Evolutionary conservation across 2,888 invertebrate genomes (phyloP).

Genomic region (Amphipoea oculea): DNA sequence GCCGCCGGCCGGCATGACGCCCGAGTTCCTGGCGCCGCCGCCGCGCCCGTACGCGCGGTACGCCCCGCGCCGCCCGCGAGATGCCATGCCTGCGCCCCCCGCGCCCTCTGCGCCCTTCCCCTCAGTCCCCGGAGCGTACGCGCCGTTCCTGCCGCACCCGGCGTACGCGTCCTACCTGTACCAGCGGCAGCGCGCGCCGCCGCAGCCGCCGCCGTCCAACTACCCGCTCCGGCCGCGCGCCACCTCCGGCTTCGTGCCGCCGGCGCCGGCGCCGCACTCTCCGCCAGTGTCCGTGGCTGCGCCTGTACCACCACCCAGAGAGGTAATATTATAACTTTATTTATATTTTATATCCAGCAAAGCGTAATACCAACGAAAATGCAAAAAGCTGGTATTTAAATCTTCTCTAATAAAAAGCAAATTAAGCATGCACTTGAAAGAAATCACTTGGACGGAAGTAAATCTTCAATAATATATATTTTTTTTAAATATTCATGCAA

Average conservation of each 20-base stretch:
- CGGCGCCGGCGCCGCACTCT: slow-evolving; percentile 84
- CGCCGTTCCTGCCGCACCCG: slow-evolving; percentile 86
- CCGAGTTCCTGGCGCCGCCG: slow-evolving; percentile 92
- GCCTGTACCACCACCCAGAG: slow-evolving; percentile 82
- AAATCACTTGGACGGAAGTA: background rate
- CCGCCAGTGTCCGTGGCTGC: slow-evolving; percentile 82
- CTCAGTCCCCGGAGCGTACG: slow-evolving; percentile 80
- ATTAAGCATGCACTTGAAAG: background rate
- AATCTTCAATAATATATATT: background rate
- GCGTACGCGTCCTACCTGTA: slow-evolving; percentile 85
- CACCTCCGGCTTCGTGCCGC: slow-evolving; percentile 86
- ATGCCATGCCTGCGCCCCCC: slow-evolving; percentile 80
- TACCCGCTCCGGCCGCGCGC: slow-evolving; percentile 84
- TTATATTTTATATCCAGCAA: background rate
- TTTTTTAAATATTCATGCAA: slow-evolving; percentile 6
- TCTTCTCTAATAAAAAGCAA: background rate
- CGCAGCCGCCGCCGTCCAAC: slow-evolving; percentile 77
- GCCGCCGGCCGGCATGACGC: slow-evolving; percentile 87
- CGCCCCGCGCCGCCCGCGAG: slow-evolving; percentile 82
- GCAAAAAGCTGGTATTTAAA: background rate
- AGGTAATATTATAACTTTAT: slow-evolving; percentile 72
- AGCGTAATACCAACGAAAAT: background rate
- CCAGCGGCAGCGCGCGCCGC: slow-evolving; percentile 82
- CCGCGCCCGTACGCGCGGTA: slow-evolving; percentile 91
- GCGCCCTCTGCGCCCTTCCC: slow-evolving; percentile 79